Percentiles rank a stretch among this genome's conserved stretches.
Evolutionary conservation across 1,140 invertebrate species (phyloP).

Genomic region (Zaprionus capensis): DNA sequence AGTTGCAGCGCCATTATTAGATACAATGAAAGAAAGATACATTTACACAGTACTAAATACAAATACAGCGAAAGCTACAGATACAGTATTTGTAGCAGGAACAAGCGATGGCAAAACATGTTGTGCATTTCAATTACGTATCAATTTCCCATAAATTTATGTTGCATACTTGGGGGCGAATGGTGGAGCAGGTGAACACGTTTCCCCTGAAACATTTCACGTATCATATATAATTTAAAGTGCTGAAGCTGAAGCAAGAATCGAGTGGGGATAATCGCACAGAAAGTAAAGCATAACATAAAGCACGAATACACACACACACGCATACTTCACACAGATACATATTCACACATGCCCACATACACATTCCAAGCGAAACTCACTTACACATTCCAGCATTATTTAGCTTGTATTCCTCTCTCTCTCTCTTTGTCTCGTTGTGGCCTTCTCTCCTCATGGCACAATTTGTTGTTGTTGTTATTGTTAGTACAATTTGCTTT

Average conservation of each 20-base stretch:
- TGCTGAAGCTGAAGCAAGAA: not conserved
- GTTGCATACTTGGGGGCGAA: not conserved
- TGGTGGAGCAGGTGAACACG: not conserved
- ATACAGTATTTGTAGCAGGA: not conserved
- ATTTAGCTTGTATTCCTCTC: conserved; percentile 47
- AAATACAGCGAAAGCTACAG: not conserved
- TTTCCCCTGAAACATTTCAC: not conserved
- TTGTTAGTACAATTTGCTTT: not conserved
- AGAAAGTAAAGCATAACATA: conserved; percentile 11
- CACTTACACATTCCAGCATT: conserved; percentile 17
- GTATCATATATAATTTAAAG: conserved; percentile 6
- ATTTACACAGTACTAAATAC: not conserved
- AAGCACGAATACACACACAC: not conserved
- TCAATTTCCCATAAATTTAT: conserved; percentile 4
- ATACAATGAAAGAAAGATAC: not conserved
- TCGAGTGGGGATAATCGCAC: not conserved
- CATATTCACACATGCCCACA: conserved; percentile 29
- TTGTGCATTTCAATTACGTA: conserved; percentile 1
- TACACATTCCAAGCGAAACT: conserved; percentile 22
- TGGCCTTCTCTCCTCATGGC: conserved; percentile 48
- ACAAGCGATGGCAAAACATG: not conserved
- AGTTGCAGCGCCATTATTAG: not conserved
- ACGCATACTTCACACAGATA: not conserved
- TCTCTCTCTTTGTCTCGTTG: conserved; percentile 41
- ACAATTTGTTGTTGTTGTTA: conserved; percentile 2